Conservation (phyloP, 2,888 invertebrate species). For the Stegophylla sp. region DNA sequence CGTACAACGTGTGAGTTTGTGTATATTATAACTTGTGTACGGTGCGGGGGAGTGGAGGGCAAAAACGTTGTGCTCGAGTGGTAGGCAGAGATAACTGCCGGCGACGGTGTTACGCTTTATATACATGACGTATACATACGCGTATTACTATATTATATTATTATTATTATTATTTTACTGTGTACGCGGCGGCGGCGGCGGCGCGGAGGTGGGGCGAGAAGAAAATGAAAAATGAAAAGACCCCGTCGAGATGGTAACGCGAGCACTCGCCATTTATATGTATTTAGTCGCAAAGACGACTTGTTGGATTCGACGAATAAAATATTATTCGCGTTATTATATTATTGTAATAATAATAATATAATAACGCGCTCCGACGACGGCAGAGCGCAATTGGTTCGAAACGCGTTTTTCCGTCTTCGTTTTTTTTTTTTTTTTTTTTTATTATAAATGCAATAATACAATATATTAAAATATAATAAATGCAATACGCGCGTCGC, state of each 20-base stretch:
- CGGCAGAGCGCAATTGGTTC: too few species aligned
- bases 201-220: neutral
- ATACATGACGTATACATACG: neutral
- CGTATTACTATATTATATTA: neutral
- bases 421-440: too few species aligned
- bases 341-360: too few species aligned
- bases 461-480: too few species aligned
- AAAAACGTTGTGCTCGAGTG: neutral
- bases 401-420: too few species aligned
- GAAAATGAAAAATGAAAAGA: slow-evolving; percentile 25
- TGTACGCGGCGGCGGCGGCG: neutral
- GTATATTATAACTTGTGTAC: too few species aligned
- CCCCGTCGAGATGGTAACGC: neutral
- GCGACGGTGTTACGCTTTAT: neutral
- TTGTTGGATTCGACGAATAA: slow-evolving; percentile 20
- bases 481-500: too few species aligned
- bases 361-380: too few species aligned
- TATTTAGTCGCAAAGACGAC: neutral
- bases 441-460: too few species aligned
- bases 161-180: neutral
- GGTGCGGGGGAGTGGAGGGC: neutral
- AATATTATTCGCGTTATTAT: neutral
- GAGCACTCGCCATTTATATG: too few species aligned
- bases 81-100: slow-evolving; percentile 13
- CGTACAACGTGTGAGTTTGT: neutral